Conservation (phyloP, 1,140 invertebrate species). For the Periplaneta americana region DNA sequence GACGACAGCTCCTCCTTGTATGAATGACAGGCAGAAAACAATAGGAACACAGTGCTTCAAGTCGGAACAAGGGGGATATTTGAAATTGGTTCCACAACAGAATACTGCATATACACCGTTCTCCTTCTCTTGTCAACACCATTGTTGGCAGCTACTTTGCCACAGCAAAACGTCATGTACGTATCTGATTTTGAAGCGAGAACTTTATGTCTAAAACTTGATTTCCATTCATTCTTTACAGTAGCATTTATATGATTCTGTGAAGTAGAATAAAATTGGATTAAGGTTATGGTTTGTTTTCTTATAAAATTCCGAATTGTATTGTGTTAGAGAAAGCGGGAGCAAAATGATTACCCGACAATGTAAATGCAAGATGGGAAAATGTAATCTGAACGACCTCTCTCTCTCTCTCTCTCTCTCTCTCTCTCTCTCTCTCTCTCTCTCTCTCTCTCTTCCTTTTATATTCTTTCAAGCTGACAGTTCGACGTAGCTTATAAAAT, state of each 20-base stretch:
- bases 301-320: background rate
- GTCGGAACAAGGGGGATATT: background rate
- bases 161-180: background rate
- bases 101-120: too few species aligned
- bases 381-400: background rate
- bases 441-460: too few species aligned
- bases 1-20: background rate
- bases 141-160: background rate
- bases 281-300: background rate
- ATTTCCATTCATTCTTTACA: background rate
- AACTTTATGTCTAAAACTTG: too few species aligned
- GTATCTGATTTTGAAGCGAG: background rate
- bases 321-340: background rate
- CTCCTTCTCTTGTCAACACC: background rate
- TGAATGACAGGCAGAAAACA: background rate
- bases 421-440: too few species aligned
- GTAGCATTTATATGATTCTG: too few species aligned
- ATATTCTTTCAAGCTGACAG: background rate
- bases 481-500: background rate
- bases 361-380: background rate
- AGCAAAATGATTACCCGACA: background rate
- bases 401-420: too few species aligned
- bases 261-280: background rate
- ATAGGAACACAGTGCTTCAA: background rate
- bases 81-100: background rate